Percentiles rank a stretch among this genome's conserved stretches.
Conservation (phyloP, 2,797 vertebrate genomes). For the Diplodus puntazzo region DNA sequence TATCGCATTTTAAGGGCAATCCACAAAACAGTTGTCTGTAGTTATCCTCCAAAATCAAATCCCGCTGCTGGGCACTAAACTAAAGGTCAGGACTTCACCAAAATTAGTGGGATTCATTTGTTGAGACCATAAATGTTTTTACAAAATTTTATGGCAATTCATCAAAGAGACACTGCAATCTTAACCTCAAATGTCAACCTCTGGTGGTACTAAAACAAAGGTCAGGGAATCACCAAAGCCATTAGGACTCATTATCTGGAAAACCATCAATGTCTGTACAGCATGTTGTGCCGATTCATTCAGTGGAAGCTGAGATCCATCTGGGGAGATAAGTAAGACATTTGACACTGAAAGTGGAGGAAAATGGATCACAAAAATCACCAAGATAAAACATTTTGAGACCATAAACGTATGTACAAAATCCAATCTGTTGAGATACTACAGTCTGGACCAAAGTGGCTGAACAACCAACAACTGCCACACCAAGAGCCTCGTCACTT, state of each 20-base stretch:
- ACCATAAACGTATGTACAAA: neutral
- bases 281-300: neutral
- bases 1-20: neutral
- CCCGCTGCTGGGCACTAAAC: neutral
- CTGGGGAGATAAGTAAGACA: neutral
- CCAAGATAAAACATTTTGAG: too few relatives aligned
- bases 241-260: neutral
- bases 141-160: neutral
- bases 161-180: neutral
- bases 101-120: neutral
- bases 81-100: neutral
- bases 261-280: too few relatives aligned
- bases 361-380: neutral
- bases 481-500: neutral
- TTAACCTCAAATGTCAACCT: neutral
- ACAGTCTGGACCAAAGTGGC: neutral
- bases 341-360: too few relatives aligned
- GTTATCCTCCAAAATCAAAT: neutral
- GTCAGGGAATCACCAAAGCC: neutral
- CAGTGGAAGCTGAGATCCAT: neutral
- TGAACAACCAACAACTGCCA: neutral
- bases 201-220: neutral
- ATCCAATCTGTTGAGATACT: neutral
- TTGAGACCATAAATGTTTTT: neutral
- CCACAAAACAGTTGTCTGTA: neutral